Conservation (phyloP, 1,140 invertebrate species). For the Pogonus chalceus region DNA sequence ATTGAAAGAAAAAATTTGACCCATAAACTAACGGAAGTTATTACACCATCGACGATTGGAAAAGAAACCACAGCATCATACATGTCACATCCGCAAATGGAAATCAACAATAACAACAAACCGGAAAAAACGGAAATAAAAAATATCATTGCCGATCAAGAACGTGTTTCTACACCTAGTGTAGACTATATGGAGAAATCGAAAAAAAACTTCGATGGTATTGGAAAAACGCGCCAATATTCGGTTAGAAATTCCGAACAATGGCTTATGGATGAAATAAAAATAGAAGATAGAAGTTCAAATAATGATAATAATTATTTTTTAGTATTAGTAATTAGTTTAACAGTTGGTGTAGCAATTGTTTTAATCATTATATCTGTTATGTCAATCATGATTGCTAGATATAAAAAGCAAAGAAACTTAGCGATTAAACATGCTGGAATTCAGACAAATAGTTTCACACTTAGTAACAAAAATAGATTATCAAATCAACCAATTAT, state of each 20-base stretch:
- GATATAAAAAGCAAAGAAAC: not conserved
- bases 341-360: not conserved
- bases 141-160: not conserved
- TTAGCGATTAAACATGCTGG: not conserved
- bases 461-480: not conserved
- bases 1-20: not conserved
- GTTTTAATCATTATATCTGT: not conserved
- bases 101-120: not conserved
- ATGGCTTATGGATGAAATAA: not conserved
- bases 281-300: not conserved
- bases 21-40: not conserved
- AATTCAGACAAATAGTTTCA: not conserved
- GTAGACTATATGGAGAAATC: not conserved
- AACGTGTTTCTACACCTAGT: no score
- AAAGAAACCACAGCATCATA: not conserved
- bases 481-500: not conserved
- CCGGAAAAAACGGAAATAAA: not conserved
- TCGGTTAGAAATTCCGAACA: not conserved
- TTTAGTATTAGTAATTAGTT: not conserved
- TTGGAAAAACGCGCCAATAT: not conserved
- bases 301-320: not conserved
- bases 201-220: not conserved
- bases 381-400: not conserved
- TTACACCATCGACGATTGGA: not conserved
- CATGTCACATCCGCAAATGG: not conserved